A percentile compares a stretch with the other conserved stretches of the same genome.
phyloP scores from a whole-genome alignment of 2,797 vertebrate genomes.

The Microhierax caerulescens region DNA sequence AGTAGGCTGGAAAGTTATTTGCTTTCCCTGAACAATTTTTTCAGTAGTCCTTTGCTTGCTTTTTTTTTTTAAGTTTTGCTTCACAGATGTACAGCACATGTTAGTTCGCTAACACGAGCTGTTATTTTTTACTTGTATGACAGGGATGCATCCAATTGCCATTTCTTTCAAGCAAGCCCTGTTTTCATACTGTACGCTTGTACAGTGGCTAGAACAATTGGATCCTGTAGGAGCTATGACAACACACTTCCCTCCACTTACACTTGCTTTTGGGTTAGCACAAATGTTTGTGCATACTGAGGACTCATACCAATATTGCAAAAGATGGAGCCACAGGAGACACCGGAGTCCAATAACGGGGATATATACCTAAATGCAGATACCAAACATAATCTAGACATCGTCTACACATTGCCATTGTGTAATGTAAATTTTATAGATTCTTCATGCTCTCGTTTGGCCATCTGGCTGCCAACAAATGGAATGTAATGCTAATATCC shows the following conservation, averaged over 20 bases:
- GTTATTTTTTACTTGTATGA: neutral
- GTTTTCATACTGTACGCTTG: neutral
- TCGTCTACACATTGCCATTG: neutral
- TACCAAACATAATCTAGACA: neutral
- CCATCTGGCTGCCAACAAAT: neutral
- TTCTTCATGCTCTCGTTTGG: neutral
- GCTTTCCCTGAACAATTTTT: neutral
- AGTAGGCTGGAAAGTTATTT: neutral
- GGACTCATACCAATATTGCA: accelerated
- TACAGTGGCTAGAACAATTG: neutral
- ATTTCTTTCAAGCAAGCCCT: neutral
- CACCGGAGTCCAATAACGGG: neutral
- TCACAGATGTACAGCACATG: neutral
- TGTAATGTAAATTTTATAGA: neutral
- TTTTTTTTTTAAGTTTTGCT: neutral
- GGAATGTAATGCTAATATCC: neutral
- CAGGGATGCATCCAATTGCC: neutral
- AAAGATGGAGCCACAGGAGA: neutral
- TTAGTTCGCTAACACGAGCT: neutral
- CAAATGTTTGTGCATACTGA: neutral
- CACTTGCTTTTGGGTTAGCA: neutral
- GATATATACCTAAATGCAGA: neutral
- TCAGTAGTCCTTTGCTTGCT: neutral
- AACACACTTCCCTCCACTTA: neutral
- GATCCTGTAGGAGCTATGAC: neutral